Base-by-base conservation (phyloP, 2,797 vertebrate genomes). In the Pelodytes ibericus region DNA sequence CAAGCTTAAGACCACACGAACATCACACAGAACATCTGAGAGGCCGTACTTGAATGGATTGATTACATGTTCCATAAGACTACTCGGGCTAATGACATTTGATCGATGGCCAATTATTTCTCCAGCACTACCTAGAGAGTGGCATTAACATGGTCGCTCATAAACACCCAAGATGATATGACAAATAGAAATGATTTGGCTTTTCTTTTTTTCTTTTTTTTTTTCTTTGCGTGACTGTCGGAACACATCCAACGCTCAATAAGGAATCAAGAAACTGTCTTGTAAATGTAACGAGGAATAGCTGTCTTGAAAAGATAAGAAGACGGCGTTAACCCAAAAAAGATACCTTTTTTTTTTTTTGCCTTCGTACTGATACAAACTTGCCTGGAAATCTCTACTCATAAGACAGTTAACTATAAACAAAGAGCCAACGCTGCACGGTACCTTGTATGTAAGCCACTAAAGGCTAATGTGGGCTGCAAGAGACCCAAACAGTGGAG, bases 61-160 rank as follows among this genome's bases (percentile, higher is more conserved):
- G 60, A 62, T 62, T 36, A 62, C 15, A 24, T 39, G 20, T 39
- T 30, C 26, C 31, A 18, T 15, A 60, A 60, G 58, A 60, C 27
- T 60, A 30, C 58, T 60, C n/a, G 60, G 60, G 30, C n/a, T 62
- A 62, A 62, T 39, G 27, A 31, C 22, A 22, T 33, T 31, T 36
- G 60, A 62, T 62, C 60, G 31, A 62, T 62, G 60, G 60, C 31
- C 60, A 62, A 33, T 62, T 62, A 62, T 16, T 20, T 36, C 22
- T 3, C 60, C 30, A 13, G n/a, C 60, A 33, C 39, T 36, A 31
- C 60, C 31, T 31, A 62, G 60, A 62, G 15, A 62, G 20, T 62
- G 39, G 60, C 60, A 62, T 39, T 39, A 36, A 39, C 36, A 62
- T 36, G 22, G 30, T 24, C 20, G 31, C 30, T 39, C 60, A 18